Evolutionary conservation across 2,113 vertebrate species (phyloP), one percentile per base, ranked within the genome.

Genomic region (Rostratula benghalensis): DNA sequence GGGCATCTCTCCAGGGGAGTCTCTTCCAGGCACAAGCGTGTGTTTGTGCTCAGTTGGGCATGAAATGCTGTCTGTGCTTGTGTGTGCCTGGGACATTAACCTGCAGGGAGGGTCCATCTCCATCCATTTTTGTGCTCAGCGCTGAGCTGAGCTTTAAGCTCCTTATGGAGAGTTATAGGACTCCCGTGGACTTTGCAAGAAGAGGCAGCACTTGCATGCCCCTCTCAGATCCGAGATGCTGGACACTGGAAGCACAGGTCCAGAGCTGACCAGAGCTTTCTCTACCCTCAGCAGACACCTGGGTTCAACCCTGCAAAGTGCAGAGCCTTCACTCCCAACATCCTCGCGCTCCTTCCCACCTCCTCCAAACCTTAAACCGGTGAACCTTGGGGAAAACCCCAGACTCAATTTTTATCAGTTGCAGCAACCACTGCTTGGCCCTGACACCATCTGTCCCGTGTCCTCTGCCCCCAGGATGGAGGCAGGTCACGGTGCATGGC

Each of bases 61-160:
- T 24, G 56, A 48, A 60, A 23, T 0, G 0, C 23, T 3, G 11
- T 3, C 37, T 12, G 54, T 17, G 31, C 22, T n/a, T 54, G 51
- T 14, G n/a, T 9, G 77, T 33, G 43, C 24, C 1, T 4, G 30
- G 11, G 14, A 10, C 6, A 6, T 27, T 7, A 21, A 50, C 60
- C 41, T 27, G 28, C 2, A 63, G 46, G 20, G 37, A 78, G 54
- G 41, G 30, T 56, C 53, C 1, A 0, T 3, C 30, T 76, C 81
- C 4, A 0, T 25, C 23, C 9, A 0, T 1, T 41, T 57, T 16
- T 21, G 27, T 21, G 10, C 41, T 37, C 13, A 0, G 31, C 0
- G 31, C 4, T 35, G 67, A 59, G 53, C 33, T 28, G 54, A 14
- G 45, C 15, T 83, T 69, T 8, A 37, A 90, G 60, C 23, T 87